Evolutionary conservation across 2,888 invertebrate species (phyloP), one percentile per base, ranked within the genome.

Genomic region (Abscondita cerata): DNA sequence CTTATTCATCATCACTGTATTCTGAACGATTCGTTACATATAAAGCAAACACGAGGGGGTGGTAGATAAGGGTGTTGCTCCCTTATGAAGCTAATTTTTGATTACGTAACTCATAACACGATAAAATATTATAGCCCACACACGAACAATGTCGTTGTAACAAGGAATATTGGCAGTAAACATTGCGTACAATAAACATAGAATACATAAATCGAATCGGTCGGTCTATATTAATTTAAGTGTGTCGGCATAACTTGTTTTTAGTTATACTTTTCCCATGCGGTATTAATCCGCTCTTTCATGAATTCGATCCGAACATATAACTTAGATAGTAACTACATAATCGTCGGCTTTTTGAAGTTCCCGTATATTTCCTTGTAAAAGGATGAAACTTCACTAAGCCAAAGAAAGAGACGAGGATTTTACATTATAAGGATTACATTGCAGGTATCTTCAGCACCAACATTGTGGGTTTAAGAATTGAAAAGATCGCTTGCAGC

Each of bases 361-460:
- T 71, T 71, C 70, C 56, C 69, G 59, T 75, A 75, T 25, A 25
- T 74, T 75, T 73, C 73, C 74, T 68, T 69, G 76, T 73, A 72
- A 74, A 77, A 77, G 77, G 78, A 78, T 77, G 75, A 74, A 77
- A 74, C 75, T 75, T 73, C 71, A 72, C 74, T 75, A 77, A 75
- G 76, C 75, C 70, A 70, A 68, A 75, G 75, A 75, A 78, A 77
- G 76, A 78, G 68, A 79, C 78, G 69, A 74, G 78, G 77, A 73
- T 80, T 79, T 78, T 78, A 80, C 79, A 80, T 80, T 80, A 78
- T 76, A 71, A 69, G 79, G 80, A 80, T 80, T 80, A 79, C 77
- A 69, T 62, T 66, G 65, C 59, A 62, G 65, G 62, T 65, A 65
- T 63, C 62, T 63, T 41, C 52, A 33, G 44, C 38, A 48, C 41